These are phyloP conservation scores for Bovichtus variegatus DNA, from an alignment of 2,797 vertebrate species.

Conservation along the genomic window DNA sequence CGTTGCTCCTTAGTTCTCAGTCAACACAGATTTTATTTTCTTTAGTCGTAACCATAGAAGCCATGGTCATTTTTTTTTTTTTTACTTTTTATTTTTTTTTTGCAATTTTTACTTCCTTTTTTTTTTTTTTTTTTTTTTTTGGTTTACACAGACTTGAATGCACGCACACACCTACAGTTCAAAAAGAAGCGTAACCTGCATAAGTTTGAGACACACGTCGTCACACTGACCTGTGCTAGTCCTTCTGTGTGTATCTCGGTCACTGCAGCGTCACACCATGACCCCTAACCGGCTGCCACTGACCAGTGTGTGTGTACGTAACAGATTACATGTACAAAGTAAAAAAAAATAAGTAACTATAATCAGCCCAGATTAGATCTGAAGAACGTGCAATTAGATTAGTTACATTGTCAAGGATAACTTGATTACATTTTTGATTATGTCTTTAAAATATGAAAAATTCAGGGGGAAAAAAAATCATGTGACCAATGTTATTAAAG, in stretches of 20 bases:
- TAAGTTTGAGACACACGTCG: constrained; percentile 12
- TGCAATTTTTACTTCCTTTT: too few species aligned
- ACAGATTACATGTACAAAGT: too few species aligned
- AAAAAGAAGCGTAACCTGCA: not conserved
- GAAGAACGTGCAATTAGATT: too few species aligned
- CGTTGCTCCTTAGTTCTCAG: constrained; percentile 1
- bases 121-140: constrained; percentile 10
- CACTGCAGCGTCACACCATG: not conserved
- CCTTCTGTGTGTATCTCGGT: not conserved
- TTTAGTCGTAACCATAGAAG: constrained; percentile 45
- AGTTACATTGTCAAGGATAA: too few species aligned
- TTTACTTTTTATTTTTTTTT: too few species aligned
- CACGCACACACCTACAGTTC: constrained; percentile 30
- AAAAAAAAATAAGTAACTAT: too few species aligned
- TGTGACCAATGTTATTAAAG: too few species aligned
- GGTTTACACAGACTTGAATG: constrained; percentile 4
- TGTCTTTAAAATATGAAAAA: too few species aligned
- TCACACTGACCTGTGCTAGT: constrained; percentile 25
- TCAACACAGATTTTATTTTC: constrained; percentile 41
- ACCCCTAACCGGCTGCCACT: not conserved
- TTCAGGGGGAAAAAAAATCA: too few species aligned
- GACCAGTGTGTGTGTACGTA: not conserved
- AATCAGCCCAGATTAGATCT: too few species aligned
- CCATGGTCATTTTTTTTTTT: constrained; percentile 6
- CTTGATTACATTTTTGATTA: too few species aligned